Evolutionary conservation across 2,113 vertebrate species (phyloP).

Genomic region (Varanus salvator): DNA sequence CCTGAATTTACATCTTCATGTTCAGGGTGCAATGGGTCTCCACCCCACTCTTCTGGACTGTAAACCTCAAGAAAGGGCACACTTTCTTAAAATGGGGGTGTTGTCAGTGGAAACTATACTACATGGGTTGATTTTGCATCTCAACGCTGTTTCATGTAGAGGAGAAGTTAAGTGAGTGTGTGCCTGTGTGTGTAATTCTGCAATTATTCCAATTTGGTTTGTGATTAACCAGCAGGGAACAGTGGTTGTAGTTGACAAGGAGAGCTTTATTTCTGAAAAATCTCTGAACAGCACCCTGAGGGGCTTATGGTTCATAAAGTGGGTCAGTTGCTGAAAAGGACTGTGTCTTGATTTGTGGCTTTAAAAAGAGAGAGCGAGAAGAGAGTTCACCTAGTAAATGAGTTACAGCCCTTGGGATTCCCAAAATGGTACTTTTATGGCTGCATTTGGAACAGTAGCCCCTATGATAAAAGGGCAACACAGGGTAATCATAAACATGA

Average conservation of each 20-base stretch:
- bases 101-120: conserved; percentile 18
- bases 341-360: conserved; percentile 44
- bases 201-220: conserved; percentile 39
- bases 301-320: conserved; percentile 42
- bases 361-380: conserved; percentile 26
- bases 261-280: conserved; percentile 42
- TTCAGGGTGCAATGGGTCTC: background rate
- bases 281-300: background rate
- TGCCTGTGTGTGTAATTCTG: conserved; percentile 8
- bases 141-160: background rate
- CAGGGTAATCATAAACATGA: conserved; percentile 34
- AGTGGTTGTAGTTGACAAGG: conserved; percentile 16
- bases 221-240: conserved; percentile 29
- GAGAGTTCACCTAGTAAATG: conserved; percentile 48
- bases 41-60: background rate
- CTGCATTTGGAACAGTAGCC: conserved; percentile 43
- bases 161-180: background rate
- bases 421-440: conserved; percentile 36
- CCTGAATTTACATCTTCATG: background rate
- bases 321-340: background rate
- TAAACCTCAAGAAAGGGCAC: background rate
- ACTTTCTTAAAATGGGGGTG: conserved; percentile 21
- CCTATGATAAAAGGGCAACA: conserved; percentile 28
- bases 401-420: conserved; percentile 46
- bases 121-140: conserved; percentile 10